A percentile compares a stretch with the other conserved stretches of the same genome.
These are phyloP conservation scores for Phorcus lineatus DNA, from an alignment of 2,888 invertebrate species.

Conservation along the genomic window DNA sequence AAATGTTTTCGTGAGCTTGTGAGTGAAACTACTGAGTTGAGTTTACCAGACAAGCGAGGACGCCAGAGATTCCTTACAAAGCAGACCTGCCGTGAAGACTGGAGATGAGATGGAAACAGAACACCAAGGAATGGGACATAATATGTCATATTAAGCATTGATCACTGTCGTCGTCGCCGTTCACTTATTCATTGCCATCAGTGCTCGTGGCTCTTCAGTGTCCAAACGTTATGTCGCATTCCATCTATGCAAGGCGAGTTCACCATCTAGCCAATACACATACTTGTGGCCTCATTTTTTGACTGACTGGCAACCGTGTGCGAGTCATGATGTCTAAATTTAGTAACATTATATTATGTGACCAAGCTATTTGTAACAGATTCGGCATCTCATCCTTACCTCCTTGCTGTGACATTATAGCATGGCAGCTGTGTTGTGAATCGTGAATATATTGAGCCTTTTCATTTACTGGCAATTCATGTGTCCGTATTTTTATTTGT, in stretches of 20 bases:
- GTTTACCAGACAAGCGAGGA: neutral
- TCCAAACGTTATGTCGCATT: conserved; percentile 38
- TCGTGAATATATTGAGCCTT: conserved; percentile 17
- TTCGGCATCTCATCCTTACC: conserved; percentile 19
- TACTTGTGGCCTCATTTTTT: neutral
- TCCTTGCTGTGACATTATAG: conserved; percentile 18
- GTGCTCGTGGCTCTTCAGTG: conserved; percentile 12
- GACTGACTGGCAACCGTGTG: conserved; percentile 14
- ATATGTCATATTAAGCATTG: conserved; percentile 11
- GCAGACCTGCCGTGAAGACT: conserved; percentile 6
- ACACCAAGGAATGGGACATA: conserved; percentile 18
- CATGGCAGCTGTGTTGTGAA: conserved; percentile 28
- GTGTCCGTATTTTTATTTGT: conserved; percentile 13
- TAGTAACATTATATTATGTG: conserved; percentile 15
- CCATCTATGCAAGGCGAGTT: conserved; percentile 50
- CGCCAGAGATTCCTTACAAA: conserved; percentile 16
- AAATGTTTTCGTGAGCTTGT: neutral
- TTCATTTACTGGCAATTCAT: conserved; percentile 7
- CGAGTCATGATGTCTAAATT: conserved; percentile 17
- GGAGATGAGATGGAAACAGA: neutral
- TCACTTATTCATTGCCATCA: conserved; percentile 11
- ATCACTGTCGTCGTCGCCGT: conserved; percentile 10
- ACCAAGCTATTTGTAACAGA: conserved; percentile 11
- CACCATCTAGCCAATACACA: neutral
- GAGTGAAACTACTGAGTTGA: no score